Evolutionary conservation across 2,113 vertebrate species (phyloP).

Genomic region (Salvelinus alpinus): DNA sequence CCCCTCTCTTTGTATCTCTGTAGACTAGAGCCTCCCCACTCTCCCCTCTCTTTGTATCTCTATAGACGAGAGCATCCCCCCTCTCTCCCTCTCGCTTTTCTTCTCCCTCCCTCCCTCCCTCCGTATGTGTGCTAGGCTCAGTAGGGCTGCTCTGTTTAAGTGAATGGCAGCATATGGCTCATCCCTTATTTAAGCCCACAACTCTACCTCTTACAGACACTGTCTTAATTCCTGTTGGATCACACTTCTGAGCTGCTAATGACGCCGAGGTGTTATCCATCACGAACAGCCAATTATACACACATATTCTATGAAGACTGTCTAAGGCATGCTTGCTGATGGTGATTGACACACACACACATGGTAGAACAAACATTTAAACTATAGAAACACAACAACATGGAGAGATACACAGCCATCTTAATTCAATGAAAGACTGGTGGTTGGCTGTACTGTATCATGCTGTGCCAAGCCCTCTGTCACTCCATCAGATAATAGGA

Average conservation of each 20-base stretch:
- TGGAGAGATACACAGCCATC: neutral
- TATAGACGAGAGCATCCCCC: neutral
- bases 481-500: slow-evolving; percentile 61
- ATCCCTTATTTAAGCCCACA: slow-evolving; percentile 66
- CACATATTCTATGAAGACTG: neutral
- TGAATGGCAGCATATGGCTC: slow-evolving; percentile 61
- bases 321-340: neutral
- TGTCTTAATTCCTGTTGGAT: slow-evolving; percentile 27
- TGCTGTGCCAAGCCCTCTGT: slow-evolving; percentile 57
- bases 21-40: too few relatives aligned
- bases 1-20: too few relatives aligned
- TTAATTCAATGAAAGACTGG: slow-evolving; percentile 29
- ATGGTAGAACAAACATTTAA: neutral
- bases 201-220: slow-evolving; percentile 36
- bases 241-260: slow-evolving; percentile 16
- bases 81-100: slow-evolving; percentile 31
- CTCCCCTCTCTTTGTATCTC: too few relatives aligned
- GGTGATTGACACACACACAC: slow-evolving; percentile 16
- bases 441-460: slow-evolving; percentile 43
- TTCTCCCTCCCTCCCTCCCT: neutral
- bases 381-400: slow-evolving; percentile 15
- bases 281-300: neutral
- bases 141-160: slow-evolving; percentile 43
- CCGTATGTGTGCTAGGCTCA: slow-evolving; percentile 26
- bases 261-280: neutral